Conservation (phyloP, 1,140 invertebrate genomes). For the Pseudomyrmex gracilis region DNA sequence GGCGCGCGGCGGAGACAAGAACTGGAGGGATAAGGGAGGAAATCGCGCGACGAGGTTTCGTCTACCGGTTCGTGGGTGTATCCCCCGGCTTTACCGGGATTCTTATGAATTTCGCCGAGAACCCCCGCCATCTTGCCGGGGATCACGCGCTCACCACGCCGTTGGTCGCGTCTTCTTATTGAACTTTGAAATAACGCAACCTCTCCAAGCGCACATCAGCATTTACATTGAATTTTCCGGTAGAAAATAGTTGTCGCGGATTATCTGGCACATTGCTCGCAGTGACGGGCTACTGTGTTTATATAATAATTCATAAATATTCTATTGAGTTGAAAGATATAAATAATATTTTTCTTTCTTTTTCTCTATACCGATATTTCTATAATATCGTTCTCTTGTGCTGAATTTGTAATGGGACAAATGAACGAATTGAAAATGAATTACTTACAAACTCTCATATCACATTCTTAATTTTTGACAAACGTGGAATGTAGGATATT, state of each 20-base stretch:
- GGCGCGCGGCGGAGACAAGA: neutral
- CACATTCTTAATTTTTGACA: neutral
- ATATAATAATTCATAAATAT: slow-evolving; percentile 56
- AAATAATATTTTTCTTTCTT: slow-evolving; percentile 1
- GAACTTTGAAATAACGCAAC: slow-evolving; percentile 62
- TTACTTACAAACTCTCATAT: too few relatives aligned
- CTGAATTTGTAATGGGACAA: slow-evolving; percentile 20
- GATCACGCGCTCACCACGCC: slow-evolving; percentile 38
- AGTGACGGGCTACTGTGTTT: slow-evolving; percentile 2
- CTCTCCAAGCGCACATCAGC: slow-evolving; percentile 42
- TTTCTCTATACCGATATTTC: neutral
- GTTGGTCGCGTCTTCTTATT: slow-evolving; percentile 51
- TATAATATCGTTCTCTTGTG: neutral
- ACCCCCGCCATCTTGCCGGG: slow-evolving; percentile 65
- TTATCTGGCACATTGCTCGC: slow-evolving; percentile 25
- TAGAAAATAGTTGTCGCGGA: slow-evolving; percentile 54
- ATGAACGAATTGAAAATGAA: neutral
- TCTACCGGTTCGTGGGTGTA: slow-evolving; percentile 54
- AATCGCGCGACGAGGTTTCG: slow-evolving; percentile 53
- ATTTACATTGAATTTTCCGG: slow-evolving; percentile 59
- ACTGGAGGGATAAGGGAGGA: slow-evolving; percentile 36
- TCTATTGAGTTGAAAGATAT: neutral
- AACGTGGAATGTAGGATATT: neutral
- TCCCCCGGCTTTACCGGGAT: slow-evolving; percentile 62
- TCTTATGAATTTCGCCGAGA: slow-evolving; percentile 66